phyloP scores from a whole-genome alignment of 2,113 vertebrate genomes.

The Megaptera novaeangliae region DNA sequence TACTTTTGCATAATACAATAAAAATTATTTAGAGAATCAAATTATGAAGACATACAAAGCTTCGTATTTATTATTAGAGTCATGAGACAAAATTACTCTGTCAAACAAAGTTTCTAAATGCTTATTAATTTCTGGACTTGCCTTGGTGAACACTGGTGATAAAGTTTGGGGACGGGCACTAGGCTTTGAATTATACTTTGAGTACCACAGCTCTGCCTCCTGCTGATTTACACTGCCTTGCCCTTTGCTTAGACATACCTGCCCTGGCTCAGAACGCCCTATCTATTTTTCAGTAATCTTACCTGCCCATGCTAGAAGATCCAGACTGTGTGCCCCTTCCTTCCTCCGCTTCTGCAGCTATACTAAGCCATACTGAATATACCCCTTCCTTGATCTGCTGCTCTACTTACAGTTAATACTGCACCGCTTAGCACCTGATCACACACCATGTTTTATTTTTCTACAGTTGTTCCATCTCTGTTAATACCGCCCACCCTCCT shows the following conservation, averaged over 20 bases:
- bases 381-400: neutral
- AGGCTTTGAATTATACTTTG: neutral
- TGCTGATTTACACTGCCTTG: conserved; percentile 1
- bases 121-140: neutral
- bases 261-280: neutral
- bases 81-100: neutral
- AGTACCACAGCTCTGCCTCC: neutral
- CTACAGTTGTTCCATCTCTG: neutral
- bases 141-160: neutral
- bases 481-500: neutral
- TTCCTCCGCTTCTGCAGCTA: neutral
- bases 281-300: neutral
- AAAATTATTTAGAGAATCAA: conserved; percentile 29
- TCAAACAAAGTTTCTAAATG: conserved; percentile 30
- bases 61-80: conserved; percentile 13
- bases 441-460: neutral
- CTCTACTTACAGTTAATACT: neutral
- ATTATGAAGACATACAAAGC: neutral
- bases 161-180: neutral
- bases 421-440: neutral
- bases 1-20: conserved; percentile 21
- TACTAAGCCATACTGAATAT: neutral
- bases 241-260: neutral
- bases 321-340: neutral
- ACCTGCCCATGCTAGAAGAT: neutral